phyloP scores from a whole-genome alignment of 2,113 vertebrate genomes.

The Setophaga kirtlandii region DNA sequence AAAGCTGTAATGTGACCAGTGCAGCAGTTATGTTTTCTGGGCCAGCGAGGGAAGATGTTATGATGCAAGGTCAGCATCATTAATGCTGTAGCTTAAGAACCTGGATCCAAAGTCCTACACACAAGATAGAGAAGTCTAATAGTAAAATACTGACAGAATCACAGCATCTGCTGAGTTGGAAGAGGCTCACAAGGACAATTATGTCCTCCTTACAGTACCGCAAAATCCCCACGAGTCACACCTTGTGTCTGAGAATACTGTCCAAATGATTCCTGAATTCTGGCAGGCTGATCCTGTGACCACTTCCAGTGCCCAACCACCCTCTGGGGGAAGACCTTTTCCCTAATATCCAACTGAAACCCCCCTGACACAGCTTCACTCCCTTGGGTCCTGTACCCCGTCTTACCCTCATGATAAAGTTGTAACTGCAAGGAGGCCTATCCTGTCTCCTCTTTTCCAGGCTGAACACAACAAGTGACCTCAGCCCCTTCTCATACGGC shows the following conservation, averaged over 20 bases:
- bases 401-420: neutral
- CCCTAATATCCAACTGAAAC: neutral
- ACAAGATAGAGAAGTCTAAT: neutral
- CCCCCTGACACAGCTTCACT: neutral
- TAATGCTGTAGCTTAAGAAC: neutral
- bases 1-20: neutral
- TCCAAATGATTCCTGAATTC: neutral
- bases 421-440: too few species aligned
- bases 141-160: neutral
- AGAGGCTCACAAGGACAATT: neutral
- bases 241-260: neutral
- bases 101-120: neutral
- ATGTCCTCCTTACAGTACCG: accelerated
- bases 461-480: neutral
- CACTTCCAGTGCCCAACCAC: neutral
- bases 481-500: accelerated
- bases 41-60: neutral
- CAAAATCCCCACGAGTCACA: neutral
- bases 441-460: neutral
- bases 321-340: too few species aligned
- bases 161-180: neutral
- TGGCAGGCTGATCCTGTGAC: too few species aligned
- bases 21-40: neutral
- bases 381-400: too few species aligned
- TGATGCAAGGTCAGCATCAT: accelerated